phyloP scores from a whole-genome alignment of 2,113 vertebrate genomes.

The Ochotona princeps region DNA sequence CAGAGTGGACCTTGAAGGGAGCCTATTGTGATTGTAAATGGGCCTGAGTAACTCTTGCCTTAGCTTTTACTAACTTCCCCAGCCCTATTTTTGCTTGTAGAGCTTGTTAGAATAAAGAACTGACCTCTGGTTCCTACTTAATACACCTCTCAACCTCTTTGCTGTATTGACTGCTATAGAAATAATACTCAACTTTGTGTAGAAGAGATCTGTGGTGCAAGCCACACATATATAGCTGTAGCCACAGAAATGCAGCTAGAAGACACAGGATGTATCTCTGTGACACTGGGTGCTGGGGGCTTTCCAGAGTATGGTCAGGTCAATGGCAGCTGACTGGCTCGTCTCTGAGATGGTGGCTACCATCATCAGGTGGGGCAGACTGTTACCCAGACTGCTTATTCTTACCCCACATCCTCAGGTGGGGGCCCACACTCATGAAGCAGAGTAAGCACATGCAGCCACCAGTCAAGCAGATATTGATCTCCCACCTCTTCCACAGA shows the following conservation, averaged over 20 bases:
- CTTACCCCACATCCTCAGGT: background rate
- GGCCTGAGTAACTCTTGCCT: background rate
- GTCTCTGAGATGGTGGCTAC: background rate
- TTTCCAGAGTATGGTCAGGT: background rate
- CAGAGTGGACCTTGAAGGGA: conserved; percentile 13
- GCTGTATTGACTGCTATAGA: background rate
- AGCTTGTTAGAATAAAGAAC: background rate
- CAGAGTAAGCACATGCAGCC: background rate
- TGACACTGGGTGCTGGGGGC: background rate
- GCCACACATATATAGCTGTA: background rate
- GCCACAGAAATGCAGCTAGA: background rate
- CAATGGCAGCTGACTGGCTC: background rate
- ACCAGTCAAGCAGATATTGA: background rate
- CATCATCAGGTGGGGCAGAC: background rate
- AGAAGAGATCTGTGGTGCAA: background rate
- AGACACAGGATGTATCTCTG: background rate
- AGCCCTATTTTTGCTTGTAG: conserved; percentile 29
- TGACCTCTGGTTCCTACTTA: background rate
- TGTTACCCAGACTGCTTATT: background rate
- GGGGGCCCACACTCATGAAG: background rate
- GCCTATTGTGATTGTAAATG: background rate
- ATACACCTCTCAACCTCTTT: background rate
- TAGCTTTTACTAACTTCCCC: conserved; percentile 1
- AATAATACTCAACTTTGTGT: background rate
- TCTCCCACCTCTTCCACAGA: background rate